Evolutionary conservation across 2,113 vertebrate genomes (phyloP), one percentile per base, ranked within the genome.

Genomic region (Lamprologus callipterus): DNA sequence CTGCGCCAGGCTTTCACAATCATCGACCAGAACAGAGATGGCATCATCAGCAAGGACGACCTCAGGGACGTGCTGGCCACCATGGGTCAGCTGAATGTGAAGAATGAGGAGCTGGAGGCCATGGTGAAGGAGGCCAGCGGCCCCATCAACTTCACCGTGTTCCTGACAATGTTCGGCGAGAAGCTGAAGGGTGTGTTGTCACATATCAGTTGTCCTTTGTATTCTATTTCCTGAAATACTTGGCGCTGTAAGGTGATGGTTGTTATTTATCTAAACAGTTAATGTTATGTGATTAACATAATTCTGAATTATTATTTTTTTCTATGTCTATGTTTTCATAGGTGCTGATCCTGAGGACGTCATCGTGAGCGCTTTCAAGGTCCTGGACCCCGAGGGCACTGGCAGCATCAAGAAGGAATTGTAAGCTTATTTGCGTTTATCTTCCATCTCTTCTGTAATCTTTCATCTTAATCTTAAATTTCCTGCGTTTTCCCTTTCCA

Each of bases 111-210:
- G 95, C 92, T 98, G 35, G 98, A 98, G 1, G 97, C 97, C 91
- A 98, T 98, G 98, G 94, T 98, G 88, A 98, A 98, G 94, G 98
- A 98, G 91, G 98, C 98, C 89, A 98, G 96, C 5, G 98, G 98
- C 40, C 98, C 97, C 89, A 98, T 98, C 95, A 98, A 98, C 95
- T 98, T 98, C 96, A 98, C 98, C 0, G 97, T 98, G 93, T 98
- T 98, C 96, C 97, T 98, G 91, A 98, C 96, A 93, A 98, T 99
- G 98, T 98, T 99, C 80, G 98, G 98, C 26, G 98, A 99, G 97
- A 98, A 99, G 96, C 97, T 99, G 86, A 99, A 98, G 94, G 98
- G 98, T 98, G 90, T 42, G 95, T 88, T 45, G 26, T 40, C 33
- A 9, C 6, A 10, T 4, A 4, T 53, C 9, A 23, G 2, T 5